These are phyloP conservation scores for Myanophis thanlyinensis DNA, from an alignment of 2,113 vertebrate genomes.

Conservation along the genomic window DNA sequence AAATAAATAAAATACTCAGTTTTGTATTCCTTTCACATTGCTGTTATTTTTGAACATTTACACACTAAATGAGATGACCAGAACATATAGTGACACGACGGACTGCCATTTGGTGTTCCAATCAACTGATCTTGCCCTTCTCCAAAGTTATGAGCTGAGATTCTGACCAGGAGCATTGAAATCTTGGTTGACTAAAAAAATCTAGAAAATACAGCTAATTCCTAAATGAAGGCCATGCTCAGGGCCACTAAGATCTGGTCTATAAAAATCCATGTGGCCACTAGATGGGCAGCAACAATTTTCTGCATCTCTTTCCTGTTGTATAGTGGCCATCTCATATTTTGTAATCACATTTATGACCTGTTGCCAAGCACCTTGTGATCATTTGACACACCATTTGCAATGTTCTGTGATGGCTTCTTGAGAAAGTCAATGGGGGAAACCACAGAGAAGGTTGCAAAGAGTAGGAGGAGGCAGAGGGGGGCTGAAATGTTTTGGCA, in stretches of 20 bases:
- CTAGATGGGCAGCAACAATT: background rate
- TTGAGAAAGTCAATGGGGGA: background rate
- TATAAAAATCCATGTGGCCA: background rate
- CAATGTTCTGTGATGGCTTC: background rate
- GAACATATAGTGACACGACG: background rate
- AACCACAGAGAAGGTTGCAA: background rate
- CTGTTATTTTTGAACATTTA: background rate
- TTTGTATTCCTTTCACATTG: background rate
- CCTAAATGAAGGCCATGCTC: background rate
- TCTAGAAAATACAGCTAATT: background rate
- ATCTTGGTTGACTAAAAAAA: background rate
- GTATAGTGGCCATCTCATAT: background rate
- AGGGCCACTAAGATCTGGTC: background rate
- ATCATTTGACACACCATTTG: background rate
- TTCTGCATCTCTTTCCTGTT: background rate
- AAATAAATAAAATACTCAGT: background rate
- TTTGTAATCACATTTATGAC: background rate
- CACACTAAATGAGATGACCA: background rate
- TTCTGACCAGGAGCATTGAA: background rate
- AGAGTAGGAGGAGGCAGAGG: background rate
- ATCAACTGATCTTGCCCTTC: background rate
- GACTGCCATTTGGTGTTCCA: background rate
- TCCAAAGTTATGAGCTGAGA: background rate
- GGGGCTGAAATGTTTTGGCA: background rate
- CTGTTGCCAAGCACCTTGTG: background rate